phyloP scores from a whole-genome alignment of 2,888 invertebrate genomes.

The Lasioglossum morio region DNA sequence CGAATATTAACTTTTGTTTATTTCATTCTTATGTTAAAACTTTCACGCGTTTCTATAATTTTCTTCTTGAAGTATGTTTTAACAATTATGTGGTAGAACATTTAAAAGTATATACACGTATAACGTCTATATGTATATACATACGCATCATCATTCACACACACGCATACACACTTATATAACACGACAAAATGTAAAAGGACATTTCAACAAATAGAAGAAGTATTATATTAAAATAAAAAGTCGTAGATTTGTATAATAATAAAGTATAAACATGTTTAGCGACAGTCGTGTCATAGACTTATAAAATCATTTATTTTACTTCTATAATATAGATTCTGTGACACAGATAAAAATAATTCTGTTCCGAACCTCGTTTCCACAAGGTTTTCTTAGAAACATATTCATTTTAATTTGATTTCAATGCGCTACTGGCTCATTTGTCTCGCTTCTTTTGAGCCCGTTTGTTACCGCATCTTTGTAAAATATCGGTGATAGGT shows the following conservation, averaged over 20 bases:
- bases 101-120: conserved; percentile 1
- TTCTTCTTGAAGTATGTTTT: neutral
- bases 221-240: conserved; percentile 74
- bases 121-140: neutral
- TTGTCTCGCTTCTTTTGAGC: conserved; percentile 96
- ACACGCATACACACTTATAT: neutral
- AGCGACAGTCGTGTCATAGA: conserved; percentile 73
- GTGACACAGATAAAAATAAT: conserved; percentile 80
- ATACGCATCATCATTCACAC: neutral
- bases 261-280: conserved; percentile 69
- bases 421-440: conserved; percentile 64
- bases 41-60: conserved; percentile 14
- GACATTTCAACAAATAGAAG: conserved; percentile 51
- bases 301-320: conserved; percentile 80
- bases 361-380: conserved; percentile 62
- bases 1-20: neutral
- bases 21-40: conserved; percentile 10
- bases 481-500: conserved; percentile 95
- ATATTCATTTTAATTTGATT: conserved; percentile 37
- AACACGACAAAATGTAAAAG: conserved; percentile 47
- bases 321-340: conserved; percentile 79
- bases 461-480: conserved; percentile 95
- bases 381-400: conserved; percentile 59
- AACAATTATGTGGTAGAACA: conserved; percentile 7
- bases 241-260: conserved; percentile 70